Evolutionary conservation across 2,113 vertebrate species (phyloP).

Genomic region (Epinephelus fuscoguttatus): DNA sequence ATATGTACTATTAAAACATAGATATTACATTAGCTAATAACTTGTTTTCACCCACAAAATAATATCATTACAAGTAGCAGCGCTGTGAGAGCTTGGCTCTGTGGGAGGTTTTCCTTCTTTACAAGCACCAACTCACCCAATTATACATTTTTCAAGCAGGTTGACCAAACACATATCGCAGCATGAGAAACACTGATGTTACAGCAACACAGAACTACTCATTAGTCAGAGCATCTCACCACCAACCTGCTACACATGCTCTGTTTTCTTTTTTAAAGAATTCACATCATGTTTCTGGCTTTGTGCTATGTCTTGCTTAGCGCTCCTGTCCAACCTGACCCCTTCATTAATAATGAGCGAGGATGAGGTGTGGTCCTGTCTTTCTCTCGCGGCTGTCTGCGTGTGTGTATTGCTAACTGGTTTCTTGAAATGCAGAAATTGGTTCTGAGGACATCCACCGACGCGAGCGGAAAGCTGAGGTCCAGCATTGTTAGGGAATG

Average conservation of each 20-base stretch:
- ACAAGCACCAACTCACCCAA: conserved; percentile 47
- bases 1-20: background rate
- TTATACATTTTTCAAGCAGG: conserved; percentile 42
- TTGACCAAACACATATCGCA: conserved; percentile 37
- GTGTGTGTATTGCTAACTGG: conserved; percentile 5
- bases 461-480: conserved; percentile 13
- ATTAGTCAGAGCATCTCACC: conserved; percentile 40
- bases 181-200: conserved; percentile 29
- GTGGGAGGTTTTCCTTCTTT: conserved; percentile 19
- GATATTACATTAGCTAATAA: background rate
- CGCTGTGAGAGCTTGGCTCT: conserved; percentile 1
- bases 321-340: conserved; percentile 22
- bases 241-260: conserved; percentile 1
- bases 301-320: background rate
- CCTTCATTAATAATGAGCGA: conserved; percentile 50
- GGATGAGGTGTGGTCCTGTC: conserved; percentile 27
- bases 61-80: conserved; percentile 15
- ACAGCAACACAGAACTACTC: conserved; percentile 27
- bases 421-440: conserved; percentile 31
- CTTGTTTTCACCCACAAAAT: conserved; percentile 5
- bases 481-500: conserved; percentile 3
- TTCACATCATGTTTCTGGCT: conserved; percentile 30
- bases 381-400: background rate
- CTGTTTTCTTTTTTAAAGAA: background rate
- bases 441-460: background rate